phyloP scores from a whole-genome alignment of 2,113 vertebrate genomes.

The Proterorhinus semilunaris region DNA sequence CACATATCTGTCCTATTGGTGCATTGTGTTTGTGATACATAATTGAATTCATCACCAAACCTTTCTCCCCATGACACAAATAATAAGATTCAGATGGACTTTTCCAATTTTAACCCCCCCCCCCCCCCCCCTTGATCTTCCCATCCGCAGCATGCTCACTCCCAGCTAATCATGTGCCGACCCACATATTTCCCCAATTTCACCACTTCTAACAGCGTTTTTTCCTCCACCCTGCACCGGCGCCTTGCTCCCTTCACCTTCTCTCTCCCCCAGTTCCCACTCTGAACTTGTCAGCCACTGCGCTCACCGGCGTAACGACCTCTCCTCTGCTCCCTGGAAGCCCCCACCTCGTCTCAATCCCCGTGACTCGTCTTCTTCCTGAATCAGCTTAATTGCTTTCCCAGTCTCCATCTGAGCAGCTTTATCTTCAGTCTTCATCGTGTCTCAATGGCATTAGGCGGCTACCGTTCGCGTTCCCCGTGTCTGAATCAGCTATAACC shows the following conservation, averaged over 20 bases:
- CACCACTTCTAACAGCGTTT: slow-evolving; percentile 12
- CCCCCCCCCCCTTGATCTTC: slow-evolving; percentile 35
- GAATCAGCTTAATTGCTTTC: slow-evolving; percentile 67
- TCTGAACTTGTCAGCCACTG: slow-evolving; percentile 38
- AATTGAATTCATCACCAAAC: too few relatives aligned
- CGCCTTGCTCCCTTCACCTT: slow-evolving; percentile 16
- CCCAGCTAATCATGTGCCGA: slow-evolving; percentile 31
- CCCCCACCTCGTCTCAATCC: slow-evolving; percentile 33
- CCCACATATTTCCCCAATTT: background rate
- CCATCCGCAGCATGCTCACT: slow-evolving; percentile 30
- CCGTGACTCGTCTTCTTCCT: slow-evolving; percentile 46
- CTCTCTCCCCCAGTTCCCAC: slow-evolving; percentile 17
- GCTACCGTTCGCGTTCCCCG: slow-evolving; percentile 27
- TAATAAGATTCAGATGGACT: slow-evolving; percentile 62
- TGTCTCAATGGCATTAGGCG: slow-evolving; percentile 21
- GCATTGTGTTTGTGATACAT: too few relatives aligned
- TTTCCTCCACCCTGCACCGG: slow-evolving; percentile 5
- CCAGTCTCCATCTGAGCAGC: slow-evolving; percentile 42
- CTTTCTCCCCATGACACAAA: background rate
- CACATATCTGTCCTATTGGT: too few relatives aligned
- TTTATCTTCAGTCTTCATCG: slow-evolving; percentile 46
- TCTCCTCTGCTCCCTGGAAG: slow-evolving; percentile 33
- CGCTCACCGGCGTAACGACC: slow-evolving; percentile 37
- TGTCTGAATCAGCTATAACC: slow-evolving; percentile 44
- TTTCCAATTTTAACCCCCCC: slow-evolving; percentile 29